These are phyloP conservation scores for Otolemur crassicaudatus DNA, from an alignment of 2,797 vertebrate species.

Conservation along the genomic window DNA sequence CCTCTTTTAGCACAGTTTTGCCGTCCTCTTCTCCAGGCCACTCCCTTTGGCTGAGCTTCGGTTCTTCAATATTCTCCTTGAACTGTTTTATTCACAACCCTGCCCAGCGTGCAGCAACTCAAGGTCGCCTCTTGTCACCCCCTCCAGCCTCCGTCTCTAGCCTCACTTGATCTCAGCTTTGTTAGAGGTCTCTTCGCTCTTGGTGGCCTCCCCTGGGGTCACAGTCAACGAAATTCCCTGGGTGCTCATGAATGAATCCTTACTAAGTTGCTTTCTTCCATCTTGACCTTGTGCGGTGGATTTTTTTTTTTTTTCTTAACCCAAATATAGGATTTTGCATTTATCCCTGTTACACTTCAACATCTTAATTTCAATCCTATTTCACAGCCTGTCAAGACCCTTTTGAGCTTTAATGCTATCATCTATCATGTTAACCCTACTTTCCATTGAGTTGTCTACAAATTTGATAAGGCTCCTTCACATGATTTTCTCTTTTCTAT, in stretches of 20 bases:
- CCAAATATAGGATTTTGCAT: constrained; percentile 65
- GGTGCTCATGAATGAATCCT: not conserved
- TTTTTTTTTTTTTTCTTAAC: constrained; percentile 50
- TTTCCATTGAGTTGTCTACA: constrained; percentile 63
- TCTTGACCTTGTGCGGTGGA: constrained; percentile 42
- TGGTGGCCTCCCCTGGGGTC: not conserved
- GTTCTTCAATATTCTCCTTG: not conserved
- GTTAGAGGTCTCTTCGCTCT: not conserved
- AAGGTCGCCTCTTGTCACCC: too few species aligned
- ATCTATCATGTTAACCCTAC: constrained; percentile 73
- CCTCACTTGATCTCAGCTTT: not conserved
- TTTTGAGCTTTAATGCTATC: constrained; percentile 68
- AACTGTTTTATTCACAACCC: not conserved
- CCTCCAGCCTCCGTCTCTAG: accelerated
- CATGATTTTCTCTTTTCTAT: constrained; percentile 55
- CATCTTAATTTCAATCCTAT: constrained; percentile 73
- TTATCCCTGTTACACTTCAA: constrained; percentile 65
- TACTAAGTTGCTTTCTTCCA: constrained; percentile 44
- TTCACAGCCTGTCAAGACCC: constrained; percentile 77
- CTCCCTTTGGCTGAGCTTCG: not conserved
- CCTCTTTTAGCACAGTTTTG: not conserved
- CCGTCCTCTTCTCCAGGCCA: not conserved
- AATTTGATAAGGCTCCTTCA: constrained; percentile 65
- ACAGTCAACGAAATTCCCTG: not conserved
- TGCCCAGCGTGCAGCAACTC: not conserved